Percentiles rank a stretch among this genome's conserved stretches.
Evolutionary conservation across 2,113 vertebrate genomes (phyloP).

Genomic region (Phylloscopus trochilus): DNA sequence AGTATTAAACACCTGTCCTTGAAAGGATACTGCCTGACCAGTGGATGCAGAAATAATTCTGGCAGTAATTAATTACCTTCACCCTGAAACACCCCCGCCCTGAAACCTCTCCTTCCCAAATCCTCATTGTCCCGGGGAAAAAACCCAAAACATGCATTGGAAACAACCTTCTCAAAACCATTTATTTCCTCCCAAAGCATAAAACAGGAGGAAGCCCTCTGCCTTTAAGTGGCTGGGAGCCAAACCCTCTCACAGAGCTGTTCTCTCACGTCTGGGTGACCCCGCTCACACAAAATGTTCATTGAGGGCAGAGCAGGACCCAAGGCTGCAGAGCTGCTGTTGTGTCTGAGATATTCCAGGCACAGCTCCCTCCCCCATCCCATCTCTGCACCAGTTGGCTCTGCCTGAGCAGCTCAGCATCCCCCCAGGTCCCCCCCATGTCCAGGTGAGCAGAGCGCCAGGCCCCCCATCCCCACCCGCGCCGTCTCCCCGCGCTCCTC

Average conservation of each 20-base stretch:
- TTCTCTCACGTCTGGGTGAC: neutral
- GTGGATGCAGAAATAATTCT: neutral
- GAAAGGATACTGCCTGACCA: neutral
- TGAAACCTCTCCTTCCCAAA: neutral
- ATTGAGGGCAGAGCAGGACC: constrained; percentile 4
- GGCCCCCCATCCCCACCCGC: neutral
- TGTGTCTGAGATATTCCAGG: constrained; percentile 52
- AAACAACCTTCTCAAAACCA: neutral
- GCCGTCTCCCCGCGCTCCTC: accelerated
- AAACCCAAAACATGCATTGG: neutral
- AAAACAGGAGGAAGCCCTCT: neutral
- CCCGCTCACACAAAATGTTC: neutral
- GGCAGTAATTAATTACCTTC: neutral
- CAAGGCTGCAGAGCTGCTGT: neutral
- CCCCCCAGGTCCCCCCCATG: neutral
- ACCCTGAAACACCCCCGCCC: neutral
- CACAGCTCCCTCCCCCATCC: neutral
- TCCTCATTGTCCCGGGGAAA: neutral
- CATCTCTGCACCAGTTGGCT: neutral
- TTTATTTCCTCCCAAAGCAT: neutral
- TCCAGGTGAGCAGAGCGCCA: neutral
- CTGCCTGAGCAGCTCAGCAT: neutral
- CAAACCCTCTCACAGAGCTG: neutral
- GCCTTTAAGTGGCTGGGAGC: neutral
- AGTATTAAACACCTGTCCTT: constrained; percentile 18